Percentiles rank a stretch among this genome's conserved stretches.
Evolutionary conservation across 2,888 invertebrate species (phyloP).

Genomic region (Pedicia rivosa): DNA sequence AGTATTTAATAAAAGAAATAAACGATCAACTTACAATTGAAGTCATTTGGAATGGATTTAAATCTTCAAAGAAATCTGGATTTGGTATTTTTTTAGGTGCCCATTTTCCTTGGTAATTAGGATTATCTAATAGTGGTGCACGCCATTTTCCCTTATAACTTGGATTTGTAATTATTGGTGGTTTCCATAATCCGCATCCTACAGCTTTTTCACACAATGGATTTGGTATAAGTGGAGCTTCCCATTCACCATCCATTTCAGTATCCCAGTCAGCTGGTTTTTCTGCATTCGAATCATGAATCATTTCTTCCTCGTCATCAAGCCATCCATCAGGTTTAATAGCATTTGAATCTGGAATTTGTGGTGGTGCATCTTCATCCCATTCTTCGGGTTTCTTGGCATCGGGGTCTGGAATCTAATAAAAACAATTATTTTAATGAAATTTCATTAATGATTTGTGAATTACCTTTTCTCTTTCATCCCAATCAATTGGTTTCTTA

Average conservation of each 20-base stretch:
- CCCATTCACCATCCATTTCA: conserved; percentile 99
- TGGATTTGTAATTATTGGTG: conserved; percentile 76
- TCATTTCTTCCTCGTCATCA: conserved; percentile 74
- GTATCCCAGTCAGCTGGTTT: conserved; percentile 95
- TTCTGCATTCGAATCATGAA: conserved; percentile 69
- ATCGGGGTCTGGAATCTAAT: conserved; percentile 66
- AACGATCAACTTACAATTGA: conserved; percentile 57
- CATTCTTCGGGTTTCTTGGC: conserved; percentile 90
- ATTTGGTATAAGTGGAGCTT: conserved; percentile 84
- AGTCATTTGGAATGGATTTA: conserved; percentile 77
- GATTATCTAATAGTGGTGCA: conserved; percentile 77
- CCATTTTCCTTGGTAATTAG: conserved; percentile 95
- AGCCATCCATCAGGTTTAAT: conserved; percentile 83
- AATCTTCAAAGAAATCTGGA: conserved; percentile 85
- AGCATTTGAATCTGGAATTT: conserved; percentile 73
- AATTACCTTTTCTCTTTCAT: conserved; percentile 70
- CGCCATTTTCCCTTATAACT: conserved; percentile 88
- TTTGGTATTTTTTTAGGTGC: conserved; percentile 70
- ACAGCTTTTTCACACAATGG: conserved; percentile 60
- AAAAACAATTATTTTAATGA: not conserved
- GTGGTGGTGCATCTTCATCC: conserved; percentile 88
- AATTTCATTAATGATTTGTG: not conserved
- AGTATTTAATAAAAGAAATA: not conserved
- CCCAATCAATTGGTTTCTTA: conserved; percentile 83
- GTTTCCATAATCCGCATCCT: conserved; percentile 87